Conservation (phyloP, 1,140 invertebrate genomes). For the Microplitis mediator region DNA sequence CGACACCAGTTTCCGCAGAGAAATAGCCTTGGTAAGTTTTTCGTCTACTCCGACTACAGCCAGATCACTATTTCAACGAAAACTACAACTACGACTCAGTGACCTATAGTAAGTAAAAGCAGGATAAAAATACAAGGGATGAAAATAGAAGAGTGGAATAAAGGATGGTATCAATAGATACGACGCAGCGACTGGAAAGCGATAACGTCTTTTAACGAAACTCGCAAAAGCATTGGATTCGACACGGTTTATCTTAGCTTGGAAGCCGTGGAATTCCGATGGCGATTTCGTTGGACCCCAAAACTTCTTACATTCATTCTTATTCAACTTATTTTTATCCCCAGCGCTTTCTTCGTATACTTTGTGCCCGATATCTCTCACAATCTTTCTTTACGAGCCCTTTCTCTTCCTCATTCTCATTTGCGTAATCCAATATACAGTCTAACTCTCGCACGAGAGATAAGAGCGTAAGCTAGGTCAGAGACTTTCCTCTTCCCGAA, state of each 20-base stretch:
- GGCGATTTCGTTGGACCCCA: constrained; percentile 17
- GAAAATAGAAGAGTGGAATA: background rate
- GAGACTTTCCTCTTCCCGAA: background rate
- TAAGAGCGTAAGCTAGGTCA: background rate
- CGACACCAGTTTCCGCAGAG: constrained; percentile 3
- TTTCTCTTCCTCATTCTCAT: background rate
- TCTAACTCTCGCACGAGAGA: background rate
- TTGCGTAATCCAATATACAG: constrained; percentile 17
- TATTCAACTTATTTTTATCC: background rate
- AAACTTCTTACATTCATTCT: background rate
- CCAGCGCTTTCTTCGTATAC: background rate
- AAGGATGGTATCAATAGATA: constrained; percentile 23
- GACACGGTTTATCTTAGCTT: constrained; percentile 30
- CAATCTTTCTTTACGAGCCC: constrained; percentile 2
- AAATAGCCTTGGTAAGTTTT: background rate
- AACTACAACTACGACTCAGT: background rate
- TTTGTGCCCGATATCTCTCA: background rate
- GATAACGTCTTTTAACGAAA: constrained; percentile 38
- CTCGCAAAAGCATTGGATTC: constrained; percentile 20
- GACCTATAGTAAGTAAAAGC: background rate
- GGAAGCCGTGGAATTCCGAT: constrained; percentile 26
- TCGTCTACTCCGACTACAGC: too few relatives aligned
- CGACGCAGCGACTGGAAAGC: constrained; percentile 35
- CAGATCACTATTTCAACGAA: too few relatives aligned
- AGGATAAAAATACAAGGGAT: background rate